These are phyloP conservation scores for Amblyopsis rosae DNA, from an alignment of 2,113 vertebrate genomes.

Conservation along the genomic window DNA sequence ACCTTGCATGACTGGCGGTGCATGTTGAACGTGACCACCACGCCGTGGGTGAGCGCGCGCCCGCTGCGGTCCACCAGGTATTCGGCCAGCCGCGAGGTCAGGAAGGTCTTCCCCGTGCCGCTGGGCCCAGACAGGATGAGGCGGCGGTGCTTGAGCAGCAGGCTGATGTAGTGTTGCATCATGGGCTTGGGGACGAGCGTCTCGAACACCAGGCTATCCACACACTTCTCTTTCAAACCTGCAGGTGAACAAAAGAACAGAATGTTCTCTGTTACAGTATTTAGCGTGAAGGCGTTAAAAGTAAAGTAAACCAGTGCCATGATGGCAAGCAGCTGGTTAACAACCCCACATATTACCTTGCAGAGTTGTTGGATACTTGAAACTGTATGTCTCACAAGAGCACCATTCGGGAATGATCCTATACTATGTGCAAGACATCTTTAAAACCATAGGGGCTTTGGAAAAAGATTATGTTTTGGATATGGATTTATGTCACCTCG, in stretches of 20 bases:
- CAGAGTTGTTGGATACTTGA: conserved; percentile 6
- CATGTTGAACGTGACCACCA: conserved; percentile 95
- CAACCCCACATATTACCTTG: background rate
- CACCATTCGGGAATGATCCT: conserved; percentile 6
- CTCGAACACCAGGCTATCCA: conserved; percentile 96
- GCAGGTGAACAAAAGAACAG: conserved; percentile 31
- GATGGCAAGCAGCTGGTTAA: conserved; percentile 9
- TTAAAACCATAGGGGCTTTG: background rate
- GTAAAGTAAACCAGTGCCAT: no score
- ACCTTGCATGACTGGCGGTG: conserved; percentile 98
- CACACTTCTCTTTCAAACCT: conserved; percentile 97
- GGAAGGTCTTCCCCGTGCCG: conserved; percentile 93
- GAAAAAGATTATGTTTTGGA: conserved; percentile 21
- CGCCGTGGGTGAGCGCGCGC: conserved; percentile 85
- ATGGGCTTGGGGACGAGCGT: conserved; percentile 96
- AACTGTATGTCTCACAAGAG: background rate
- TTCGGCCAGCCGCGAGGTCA: conserved; percentile 90
- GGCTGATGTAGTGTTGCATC: conserved; percentile 98
- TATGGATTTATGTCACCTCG: conserved; percentile 38
- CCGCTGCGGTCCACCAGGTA: conserved; percentile 96
- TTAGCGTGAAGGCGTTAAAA: no score
- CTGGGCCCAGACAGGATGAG: conserved; percentile 93
- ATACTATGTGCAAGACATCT: background rate
- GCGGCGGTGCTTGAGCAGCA: conserved; percentile 93
- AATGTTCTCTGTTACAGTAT: no score